Evolutionary conservation across 2,797 vertebrate species (phyloP), one percentile per base, ranked within the genome.

Genomic region (Oophaga sylvatica): DNA sequence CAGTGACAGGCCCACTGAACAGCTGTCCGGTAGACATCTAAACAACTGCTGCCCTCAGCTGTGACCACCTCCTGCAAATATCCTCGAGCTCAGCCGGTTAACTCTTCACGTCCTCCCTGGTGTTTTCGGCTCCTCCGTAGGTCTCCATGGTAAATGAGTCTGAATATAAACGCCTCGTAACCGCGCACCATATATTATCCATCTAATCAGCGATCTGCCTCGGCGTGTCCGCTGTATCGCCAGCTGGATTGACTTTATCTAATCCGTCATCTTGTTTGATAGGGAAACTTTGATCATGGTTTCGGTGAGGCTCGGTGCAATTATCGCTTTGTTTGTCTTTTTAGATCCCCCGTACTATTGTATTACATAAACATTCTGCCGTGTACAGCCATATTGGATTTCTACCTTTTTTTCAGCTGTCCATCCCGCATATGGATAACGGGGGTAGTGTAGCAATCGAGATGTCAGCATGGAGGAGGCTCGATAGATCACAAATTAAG

Each of bases 11-110:
- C 89, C 78, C 90, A 93, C 89, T 89, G 93, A 94, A 93, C 95
- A 95, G 95, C 94, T 96, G 95, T 95, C 93, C 91, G 91, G 93
- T 91, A 92, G 94, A 93, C 92, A 90, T 89, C 85, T 86, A 92
- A 93, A 92, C 95, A 96, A 94, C 95, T 95, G 95, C 92, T 92
- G 86, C 92, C 93, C 93, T 94, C 95, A 95, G 94, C 94, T 95
- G 94, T 90, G 93, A 92, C 90, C 84, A 85, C 93, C 90, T 90
- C 92, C 92, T 91, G 92, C 93, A 93, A 91, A 93, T 93, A 94
- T 89, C 92, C 93, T 91, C 90, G 90, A 89, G 89, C 83, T 90
- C 91, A 89, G 77, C 80, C 90, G 87, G 60, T 95, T 94, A 95
- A 95, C 93, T 90, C 94, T 90, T 94, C 90, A 89, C 85, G 0